Base-by-base conservation (phyloP, 2,888 invertebrate genomes). In the Amphimallon solstitiale region DNA sequence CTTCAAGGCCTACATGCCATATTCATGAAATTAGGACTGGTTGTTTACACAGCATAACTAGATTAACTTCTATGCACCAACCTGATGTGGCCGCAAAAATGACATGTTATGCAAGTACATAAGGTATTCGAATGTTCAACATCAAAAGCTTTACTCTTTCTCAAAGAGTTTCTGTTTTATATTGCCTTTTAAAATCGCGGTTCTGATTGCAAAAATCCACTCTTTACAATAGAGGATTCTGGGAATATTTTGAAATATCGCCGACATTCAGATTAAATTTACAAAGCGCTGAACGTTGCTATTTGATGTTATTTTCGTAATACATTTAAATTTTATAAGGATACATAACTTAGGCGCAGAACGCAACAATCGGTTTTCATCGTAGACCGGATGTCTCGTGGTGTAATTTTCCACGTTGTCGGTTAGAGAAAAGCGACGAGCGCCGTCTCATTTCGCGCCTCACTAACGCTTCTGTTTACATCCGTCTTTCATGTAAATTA, bases 401-500 rank as follows among this genome's bases (percentile, higher is more conserved):
- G 63, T 51, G 51, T 66, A 67, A 67, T 67, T 67, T 67, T 67
- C 63, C 63, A 49, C 56, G 51, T 65, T 59, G 65, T 61, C 54
- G 65, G 45, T 65, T 54, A 63, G 52, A 63, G 59, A 59, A 61
- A 63, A 40, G 67, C 63, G 45, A 46, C 40, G 59, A 54, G 60
- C 60, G 70, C 68, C 68, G 70, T 77, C 76, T 77, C 76, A 79
- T 78, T 79, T 78, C 78, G 77, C 76, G 79, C 78, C 77, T 78
- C 78, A 78, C 77, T 78, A 78, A 78, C 78, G 74, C 71, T 70
- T 72, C 74, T 78, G 78, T 78, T 77, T 79, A 78, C 78, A 77
- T 78, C 76, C 76, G 77, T 77, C 76, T 78, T 75, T 74, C 77
- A 77, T 76, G 77, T 77, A 77, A 78, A 77, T 77, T 74, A 78